phyloP scores from a whole-genome alignment of 1,140 invertebrate genomes.

The Lycorma delicatula region DNA sequence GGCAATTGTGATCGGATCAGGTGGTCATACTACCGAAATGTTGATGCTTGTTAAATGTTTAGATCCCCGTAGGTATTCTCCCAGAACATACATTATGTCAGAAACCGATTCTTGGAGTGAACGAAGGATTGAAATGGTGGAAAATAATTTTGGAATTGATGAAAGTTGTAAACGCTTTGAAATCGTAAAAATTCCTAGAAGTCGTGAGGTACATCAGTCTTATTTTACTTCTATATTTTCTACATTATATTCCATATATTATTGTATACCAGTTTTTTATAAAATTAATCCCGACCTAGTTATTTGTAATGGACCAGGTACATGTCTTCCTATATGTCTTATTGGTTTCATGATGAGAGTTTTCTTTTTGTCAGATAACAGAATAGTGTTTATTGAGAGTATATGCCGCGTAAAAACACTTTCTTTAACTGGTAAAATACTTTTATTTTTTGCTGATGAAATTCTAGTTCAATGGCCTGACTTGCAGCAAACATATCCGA shows the following conservation, averaged over 20 bases:
- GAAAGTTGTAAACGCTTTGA: constrained; percentile 37
- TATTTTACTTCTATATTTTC: constrained; percentile 70
- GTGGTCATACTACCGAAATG: constrained; percentile 87
- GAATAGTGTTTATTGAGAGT: constrained; percentile 89
- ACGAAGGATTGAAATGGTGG: constrained; percentile 43
- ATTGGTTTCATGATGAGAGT: constrained; percentile 58
- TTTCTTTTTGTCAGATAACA: constrained; percentile 53
- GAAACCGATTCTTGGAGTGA: constrained; percentile 66
- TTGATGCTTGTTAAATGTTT: constrained; percentile 56
- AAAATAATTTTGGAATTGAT: constrained; percentile 1
- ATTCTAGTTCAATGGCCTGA: constrained; percentile 88
- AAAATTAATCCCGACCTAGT: constrained; percentile 64
- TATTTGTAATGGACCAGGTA: constrained; percentile 91
- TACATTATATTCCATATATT: constrained; percentile 60
- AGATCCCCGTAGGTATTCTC: constrained; percentile 50
- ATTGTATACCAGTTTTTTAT: constrained; percentile 60
- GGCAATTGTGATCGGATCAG: constrained; percentile 50
- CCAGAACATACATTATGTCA: constrained; percentile 69
- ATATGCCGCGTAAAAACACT: constrained; percentile 83
- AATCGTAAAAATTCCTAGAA: constrained; percentile 63
- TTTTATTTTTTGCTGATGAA: constrained; percentile 73
- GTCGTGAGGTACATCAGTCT: constrained; percentile 79
- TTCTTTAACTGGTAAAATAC: constrained; percentile 80
- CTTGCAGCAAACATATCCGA: constrained; percentile 47
- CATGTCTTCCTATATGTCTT: constrained; percentile 81